Evolutionary conservation across 2,797 vertebrate species (phyloP).

Genomic region (Lycodopsis pacificus): DNA sequence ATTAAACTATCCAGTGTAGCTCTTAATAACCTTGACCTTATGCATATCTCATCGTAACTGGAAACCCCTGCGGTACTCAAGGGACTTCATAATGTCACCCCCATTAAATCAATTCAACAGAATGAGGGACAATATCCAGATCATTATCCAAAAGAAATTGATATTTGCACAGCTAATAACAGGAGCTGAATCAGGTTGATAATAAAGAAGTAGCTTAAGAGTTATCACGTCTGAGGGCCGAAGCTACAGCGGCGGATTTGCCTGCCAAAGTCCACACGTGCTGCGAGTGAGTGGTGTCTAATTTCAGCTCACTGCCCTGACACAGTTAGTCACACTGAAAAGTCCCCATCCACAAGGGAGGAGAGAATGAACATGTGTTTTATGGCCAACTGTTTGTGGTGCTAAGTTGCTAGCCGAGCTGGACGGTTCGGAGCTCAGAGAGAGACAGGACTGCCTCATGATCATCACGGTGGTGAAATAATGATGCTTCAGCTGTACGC

Average conservation of each 20-base stretch:
- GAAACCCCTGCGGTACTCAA: constrained; percentile 56
- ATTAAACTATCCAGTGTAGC: constrained; percentile 54
- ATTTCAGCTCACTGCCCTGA: constrained; percentile 64
- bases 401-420: constrained; percentile 62
- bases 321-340: constrained; percentile 70
- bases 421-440: constrained; percentile 20
- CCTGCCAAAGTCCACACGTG: constrained; percentile 33
- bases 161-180: constrained; percentile 60
- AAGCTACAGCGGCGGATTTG: constrained; percentile 18
- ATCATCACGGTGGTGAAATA: constrained; percentile 14
- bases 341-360: constrained; percentile 64
- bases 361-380: constrained; percentile 73
- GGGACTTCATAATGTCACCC: constrained; percentile 59
- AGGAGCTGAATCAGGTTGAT: constrained; percentile 17
- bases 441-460: background rate
- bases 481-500: constrained; percentile 17
- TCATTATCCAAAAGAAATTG: constrained; percentile 56
- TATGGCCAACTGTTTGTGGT: constrained; percentile 70
- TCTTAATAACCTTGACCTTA: constrained; percentile 73
- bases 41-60: constrained; percentile 51
- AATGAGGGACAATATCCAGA: constrained; percentile 43
- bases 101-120: constrained; percentile 56
- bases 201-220: constrained; percentile 16
- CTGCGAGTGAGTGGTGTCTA: constrained; percentile 59
- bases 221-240: constrained; percentile 8